Evolutionary conservation across 2,113 vertebrate genomes (phyloP).

Genomic region (Cricetomys ansorgei): DNA sequence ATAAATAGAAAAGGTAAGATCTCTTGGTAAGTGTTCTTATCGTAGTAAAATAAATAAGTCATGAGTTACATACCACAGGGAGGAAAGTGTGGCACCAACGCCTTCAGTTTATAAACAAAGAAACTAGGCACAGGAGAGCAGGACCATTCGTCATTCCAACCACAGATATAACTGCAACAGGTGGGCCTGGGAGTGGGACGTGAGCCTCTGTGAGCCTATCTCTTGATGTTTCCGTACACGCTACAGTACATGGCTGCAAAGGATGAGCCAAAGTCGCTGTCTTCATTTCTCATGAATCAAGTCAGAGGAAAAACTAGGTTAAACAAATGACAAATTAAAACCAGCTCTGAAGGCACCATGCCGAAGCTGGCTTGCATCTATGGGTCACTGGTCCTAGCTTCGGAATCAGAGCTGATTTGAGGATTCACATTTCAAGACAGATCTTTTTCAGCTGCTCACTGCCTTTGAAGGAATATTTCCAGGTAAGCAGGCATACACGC

Average conservation of each 20-base stretch:
- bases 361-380: neutral
- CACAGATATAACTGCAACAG: neutral
- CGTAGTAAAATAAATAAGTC: neutral
- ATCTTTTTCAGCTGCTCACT: neutral
- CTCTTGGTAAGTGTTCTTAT: neutral
- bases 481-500: constrained; percentile 18
- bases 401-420: constrained; percentile 4
- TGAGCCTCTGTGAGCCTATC: neutral
- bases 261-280: neutral
- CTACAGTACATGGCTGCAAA: neutral
- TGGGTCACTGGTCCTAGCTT: neutral
- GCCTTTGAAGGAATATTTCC: neutral
- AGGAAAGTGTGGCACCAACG: neutral
- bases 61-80: neutral
- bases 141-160: neutral
- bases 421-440: neutral
- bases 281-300: constrained; percentile 50
- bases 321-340: constrained; percentile 57
- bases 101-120: neutral
- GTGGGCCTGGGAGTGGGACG: neutral
- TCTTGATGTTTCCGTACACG: neutral
- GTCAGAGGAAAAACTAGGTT: constrained; percentile 18
- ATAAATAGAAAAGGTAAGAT: neutral
- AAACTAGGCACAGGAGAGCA: neutral
- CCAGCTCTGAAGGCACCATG: neutral